Conservation (phyloP, 2,113 vertebrate genomes). For the Pelodiscus sinensis region DNA sequence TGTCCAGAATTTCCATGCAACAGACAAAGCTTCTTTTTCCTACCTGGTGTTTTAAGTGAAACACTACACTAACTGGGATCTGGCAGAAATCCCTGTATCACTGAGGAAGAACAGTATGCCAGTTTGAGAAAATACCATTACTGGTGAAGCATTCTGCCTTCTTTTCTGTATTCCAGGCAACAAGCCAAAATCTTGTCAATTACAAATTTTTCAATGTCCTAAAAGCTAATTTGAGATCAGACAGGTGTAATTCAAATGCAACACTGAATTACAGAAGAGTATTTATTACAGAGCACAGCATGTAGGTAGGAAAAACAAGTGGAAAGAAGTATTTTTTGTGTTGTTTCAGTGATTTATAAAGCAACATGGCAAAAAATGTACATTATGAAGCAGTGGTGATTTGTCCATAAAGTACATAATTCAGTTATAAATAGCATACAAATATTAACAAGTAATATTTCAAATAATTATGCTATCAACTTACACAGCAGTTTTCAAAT, state of each 20-base stretch:
- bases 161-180: background rate
- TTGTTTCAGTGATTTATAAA: background rate
- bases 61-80: background rate
- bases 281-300: background rate
- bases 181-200: background rate
- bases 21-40: background rate
- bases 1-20: background rate
- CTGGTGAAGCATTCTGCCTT: too few species aligned
- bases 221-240: conserved; percentile 3
- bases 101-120: background rate
- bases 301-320: background rate
- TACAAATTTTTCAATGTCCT: background rate
- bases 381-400: background rate
- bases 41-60: background rate
- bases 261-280: fast-evolving
- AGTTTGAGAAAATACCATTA: background rate
- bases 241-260: background rate
- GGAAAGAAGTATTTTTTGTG: background rate
- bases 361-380: background rate
- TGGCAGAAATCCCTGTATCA: fast-evolving
- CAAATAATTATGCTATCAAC: background rate
- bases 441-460: background rate
- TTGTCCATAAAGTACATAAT: background rate
- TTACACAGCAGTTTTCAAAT: background rate
- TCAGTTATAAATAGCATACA: background rate